Base-by-base conservation (phyloP, 2,113 vertebrate species). In the Indicator indicator region DNA sequence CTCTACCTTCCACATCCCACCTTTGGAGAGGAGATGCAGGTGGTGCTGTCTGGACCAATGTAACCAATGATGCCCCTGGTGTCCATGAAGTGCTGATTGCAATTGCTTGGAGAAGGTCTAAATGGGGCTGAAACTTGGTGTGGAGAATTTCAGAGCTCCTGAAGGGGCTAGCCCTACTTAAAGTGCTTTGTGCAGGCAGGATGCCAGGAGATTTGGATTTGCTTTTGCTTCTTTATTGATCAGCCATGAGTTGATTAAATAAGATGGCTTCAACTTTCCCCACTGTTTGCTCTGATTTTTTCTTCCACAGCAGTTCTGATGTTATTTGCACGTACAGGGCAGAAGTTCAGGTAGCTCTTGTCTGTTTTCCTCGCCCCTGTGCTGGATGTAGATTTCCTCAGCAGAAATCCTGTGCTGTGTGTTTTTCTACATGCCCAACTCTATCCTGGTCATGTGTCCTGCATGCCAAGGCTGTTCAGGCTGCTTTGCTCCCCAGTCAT, bases 21-120 rank as follows among this genome's bases (percentile, higher is more conserved):
- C 67, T 59, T 69, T 1, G 0, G 1, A 1, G 50, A 79, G 52
- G 18, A 78, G 58, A 9, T 0, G 0, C 6, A 13, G 28, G 36
- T 9, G 1, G 20, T 55, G 27, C n/a, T 74, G 82, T 56, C 30
- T 5, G 4, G 62, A 36, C 76, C 72, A 80, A 12, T 12, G 2
- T 60, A 58, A 36, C 60, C 42, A 44, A 44, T 16, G 14, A 16
- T 44, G 42, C 42, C 42, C 6, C 15, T 44, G 42, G 16, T 54
- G 71, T 40, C 67, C 4, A 0, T 8, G 1, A 67, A 32, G 9
- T 6, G 7, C 40, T 55, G 42, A 12, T 6, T 1, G 0, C 28
- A 42, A 17, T 68, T 44, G 17, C 58, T 62, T 8, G 1, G 30
- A 15, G 62, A 54, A 63, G 11, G 36, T 64, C 69, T 84, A 24